Conservation (phyloP, 2,888 invertebrate genomes). For the Paralinhomoeus sp. region DNA sequence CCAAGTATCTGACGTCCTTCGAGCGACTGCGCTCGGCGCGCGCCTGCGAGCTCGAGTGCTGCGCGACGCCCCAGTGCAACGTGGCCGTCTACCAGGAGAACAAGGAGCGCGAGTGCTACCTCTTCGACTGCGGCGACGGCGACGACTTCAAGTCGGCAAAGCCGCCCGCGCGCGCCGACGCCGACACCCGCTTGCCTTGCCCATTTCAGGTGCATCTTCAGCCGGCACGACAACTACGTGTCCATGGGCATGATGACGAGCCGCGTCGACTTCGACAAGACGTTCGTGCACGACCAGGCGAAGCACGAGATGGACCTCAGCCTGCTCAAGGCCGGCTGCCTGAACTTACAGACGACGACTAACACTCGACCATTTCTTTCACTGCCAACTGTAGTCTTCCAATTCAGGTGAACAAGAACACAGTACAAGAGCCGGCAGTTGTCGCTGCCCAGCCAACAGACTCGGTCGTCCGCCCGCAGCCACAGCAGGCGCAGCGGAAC, state of each 20-base stretch:
- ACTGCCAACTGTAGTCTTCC: too few species aligned
- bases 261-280: slow-evolving; percentile 2
- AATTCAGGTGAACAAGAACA: too few species aligned
- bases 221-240: slow-evolving; percentile 6
- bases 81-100: slow-evolving; percentile 78
- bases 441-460: too few species aligned
- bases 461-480: too few species aligned
- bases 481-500: too few species aligned
- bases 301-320: slow-evolving; percentile 6
- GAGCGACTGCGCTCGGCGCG: neutral
- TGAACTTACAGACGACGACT: too few species aligned
- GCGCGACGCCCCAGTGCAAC: slow-evolving; percentile 61
- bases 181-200: too few species aligned
- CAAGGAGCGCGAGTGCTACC: slow-evolving; percentile 31
- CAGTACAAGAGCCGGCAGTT: too few species aligned
- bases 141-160: slow-evolving; percentile 2
- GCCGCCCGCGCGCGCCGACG: too few species aligned
- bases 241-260: slow-evolving; percentile 6
- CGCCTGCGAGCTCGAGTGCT: slow-evolving; percentile 36
- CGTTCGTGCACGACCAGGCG: slow-evolving; percentile 3
- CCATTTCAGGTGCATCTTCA: slow-evolving; percentile 4
- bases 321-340: neutral
- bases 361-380: too few species aligned
- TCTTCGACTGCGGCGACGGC: slow-evolving; percentile 7
- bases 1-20: neutral